Conservation (phyloP, 2,797 vertebrate genomes). For the Chromobotia macracanthus region DNA sequence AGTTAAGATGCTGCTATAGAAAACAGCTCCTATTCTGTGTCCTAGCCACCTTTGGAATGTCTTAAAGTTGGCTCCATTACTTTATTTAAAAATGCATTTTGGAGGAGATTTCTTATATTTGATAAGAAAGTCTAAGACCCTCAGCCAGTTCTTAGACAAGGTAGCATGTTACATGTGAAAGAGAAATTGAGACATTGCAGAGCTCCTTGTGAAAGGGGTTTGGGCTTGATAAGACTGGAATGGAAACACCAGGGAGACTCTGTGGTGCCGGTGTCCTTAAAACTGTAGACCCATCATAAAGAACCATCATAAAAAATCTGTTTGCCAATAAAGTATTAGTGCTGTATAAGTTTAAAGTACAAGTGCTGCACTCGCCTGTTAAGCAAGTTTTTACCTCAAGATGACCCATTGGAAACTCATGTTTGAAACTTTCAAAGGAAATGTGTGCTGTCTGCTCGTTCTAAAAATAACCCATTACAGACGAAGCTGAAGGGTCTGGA, state of each 20-base stretch:
- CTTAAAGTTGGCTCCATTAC: neutral
- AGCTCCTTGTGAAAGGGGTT: conserved; percentile 26
- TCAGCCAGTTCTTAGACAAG: neutral
- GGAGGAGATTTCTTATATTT: neutral
- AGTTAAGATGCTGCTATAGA: too few relatives aligned
- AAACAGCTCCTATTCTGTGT: too few relatives aligned
- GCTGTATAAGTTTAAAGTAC: too few relatives aligned
- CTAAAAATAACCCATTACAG: neutral
- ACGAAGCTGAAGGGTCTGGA: neutral
- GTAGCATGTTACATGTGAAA: conserved; percentile 9
- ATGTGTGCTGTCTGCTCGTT: neutral
- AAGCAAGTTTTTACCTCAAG: neutral
- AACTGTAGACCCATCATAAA: too few relatives aligned
- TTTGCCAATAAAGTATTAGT: too few relatives aligned
- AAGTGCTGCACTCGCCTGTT: neutral
- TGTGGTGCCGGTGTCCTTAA: conserved; percentile 19
- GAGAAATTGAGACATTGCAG: conserved; percentile 6
- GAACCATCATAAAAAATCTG: too few relatives aligned
- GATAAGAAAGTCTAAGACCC: conserved; percentile 16
- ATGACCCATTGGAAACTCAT: neutral
- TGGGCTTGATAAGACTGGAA: conserved; percentile 37
- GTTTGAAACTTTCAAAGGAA: too few relatives aligned
- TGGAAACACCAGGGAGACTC: conserved; percentile 38
- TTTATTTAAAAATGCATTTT: neutral
- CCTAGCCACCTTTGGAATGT: too few relatives aligned